Evolutionary conservation across 1,140 invertebrate species (phyloP).

Genomic region (Bombyx mori): DNA sequence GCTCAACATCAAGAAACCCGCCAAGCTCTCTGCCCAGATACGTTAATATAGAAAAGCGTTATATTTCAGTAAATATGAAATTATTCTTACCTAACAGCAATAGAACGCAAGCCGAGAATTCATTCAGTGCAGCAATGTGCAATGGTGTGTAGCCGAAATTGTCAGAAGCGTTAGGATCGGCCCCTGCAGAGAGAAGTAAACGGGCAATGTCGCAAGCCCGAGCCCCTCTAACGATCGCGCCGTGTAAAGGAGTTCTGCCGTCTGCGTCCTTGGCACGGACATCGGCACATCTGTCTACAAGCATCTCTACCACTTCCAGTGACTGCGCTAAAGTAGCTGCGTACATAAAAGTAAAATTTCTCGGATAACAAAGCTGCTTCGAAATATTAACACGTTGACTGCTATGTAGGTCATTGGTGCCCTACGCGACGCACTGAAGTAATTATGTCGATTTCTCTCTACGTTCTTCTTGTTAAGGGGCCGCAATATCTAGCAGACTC

Average conservation of each 20-base stretch:
- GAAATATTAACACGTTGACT: background rate
- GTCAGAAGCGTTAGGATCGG: constrained; percentile 83
- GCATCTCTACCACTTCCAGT: constrained; percentile 77
- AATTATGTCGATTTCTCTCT: no score
- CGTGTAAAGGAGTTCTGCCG: constrained; percentile 83
- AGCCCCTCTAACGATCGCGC: constrained; percentile 82
- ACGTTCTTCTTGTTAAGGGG: no score
- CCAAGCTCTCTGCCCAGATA: background rate
- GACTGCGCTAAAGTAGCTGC: constrained; percentile 81
- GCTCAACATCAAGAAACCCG: no score
- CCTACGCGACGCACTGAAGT: no score
- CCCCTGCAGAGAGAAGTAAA: constrained; percentile 76
- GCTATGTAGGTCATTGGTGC: no score
- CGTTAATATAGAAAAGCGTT: no score
- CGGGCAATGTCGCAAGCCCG: constrained; percentile 80
- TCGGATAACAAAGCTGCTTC: background rate
- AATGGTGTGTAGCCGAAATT: constrained; percentile 85
- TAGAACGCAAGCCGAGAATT: constrained; percentile 82
- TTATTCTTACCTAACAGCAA: constrained; percentile 74
- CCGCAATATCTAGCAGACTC: no score
- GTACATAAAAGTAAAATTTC: background rate
- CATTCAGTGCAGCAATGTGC: constrained; percentile 88
- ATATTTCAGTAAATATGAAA: background rate
- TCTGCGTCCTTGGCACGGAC: constrained; percentile 77
- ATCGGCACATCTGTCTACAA: constrained; percentile 76